These are phyloP conservation scores for Telenomus remus DNA, from an alignment of 1,140 invertebrate genomes.

Conservation along the genomic window DNA sequence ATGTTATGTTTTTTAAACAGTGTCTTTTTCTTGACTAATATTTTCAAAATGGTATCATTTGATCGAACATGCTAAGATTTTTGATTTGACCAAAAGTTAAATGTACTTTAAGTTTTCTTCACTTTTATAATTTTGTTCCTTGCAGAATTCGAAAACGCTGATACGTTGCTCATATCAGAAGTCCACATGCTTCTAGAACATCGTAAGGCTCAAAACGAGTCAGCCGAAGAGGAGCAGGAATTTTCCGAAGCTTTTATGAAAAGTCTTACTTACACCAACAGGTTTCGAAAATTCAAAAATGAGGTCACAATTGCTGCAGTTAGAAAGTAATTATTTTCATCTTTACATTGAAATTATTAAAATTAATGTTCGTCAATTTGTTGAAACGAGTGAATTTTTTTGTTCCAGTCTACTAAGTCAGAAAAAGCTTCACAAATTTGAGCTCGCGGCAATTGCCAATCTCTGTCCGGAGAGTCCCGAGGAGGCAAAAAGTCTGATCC, in stretches of 20 bases:
- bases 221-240: constrained; percentile 98
- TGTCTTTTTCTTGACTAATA: too few relatives aligned
- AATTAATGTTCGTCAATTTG: too few relatives aligned
- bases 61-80: too few relatives aligned
- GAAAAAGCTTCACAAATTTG: constrained; percentile 99
- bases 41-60: too few relatives aligned
- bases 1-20: too few relatives aligned
- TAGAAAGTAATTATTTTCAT: constrained; percentile 83
- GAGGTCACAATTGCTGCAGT: constrained; percentile 98
- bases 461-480: constrained; percentile 98
- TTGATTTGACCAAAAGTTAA: too few relatives aligned
- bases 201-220: constrained; percentile 97
- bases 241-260: constrained; percentile 99
- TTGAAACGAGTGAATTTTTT: background rate
- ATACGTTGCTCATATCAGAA: constrained; percentile 98
- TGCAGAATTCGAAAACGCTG: constrained; percentile 98
- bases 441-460: constrained; percentile 97
- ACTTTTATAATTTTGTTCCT: constrained; percentile 50
- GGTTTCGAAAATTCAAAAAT: constrained; percentile 98
- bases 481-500: constrained; percentile 97
- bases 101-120: too few relatives aligned
- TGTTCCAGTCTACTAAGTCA: constrained; percentile 89
- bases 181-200: constrained; percentile 98
- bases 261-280: constrained; percentile 95
- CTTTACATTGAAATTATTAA: too few relatives aligned